These are phyloP conservation scores for Spilarctia lutea DNA, from an alignment of 2,888 invertebrate species.

Conservation along the genomic window DNA sequence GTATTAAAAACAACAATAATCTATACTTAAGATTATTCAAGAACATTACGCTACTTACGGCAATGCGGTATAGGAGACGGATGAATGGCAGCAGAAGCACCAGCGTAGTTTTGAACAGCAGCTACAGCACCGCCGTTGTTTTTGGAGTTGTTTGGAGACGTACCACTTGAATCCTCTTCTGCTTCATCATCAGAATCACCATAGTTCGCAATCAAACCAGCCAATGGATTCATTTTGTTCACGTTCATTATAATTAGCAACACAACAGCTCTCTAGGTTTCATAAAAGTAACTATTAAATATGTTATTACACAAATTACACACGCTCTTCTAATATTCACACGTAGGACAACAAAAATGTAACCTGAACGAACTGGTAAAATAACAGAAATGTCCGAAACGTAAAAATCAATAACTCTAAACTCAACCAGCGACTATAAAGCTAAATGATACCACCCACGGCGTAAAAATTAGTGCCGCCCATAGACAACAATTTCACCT, in stretches of 20 bases:
- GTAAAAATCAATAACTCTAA: neutral
- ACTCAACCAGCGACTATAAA: neutral
- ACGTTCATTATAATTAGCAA: constrained; percentile 48
- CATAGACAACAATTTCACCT: neutral
- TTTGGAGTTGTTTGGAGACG: constrained; percentile 17
- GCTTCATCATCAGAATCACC: constrained; percentile 80
- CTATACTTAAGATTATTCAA: too few species aligned
- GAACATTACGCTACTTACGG: constrained; percentile 75
- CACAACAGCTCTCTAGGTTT: neutral
- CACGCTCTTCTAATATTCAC: neutral
- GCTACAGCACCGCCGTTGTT: constrained; percentile 21
- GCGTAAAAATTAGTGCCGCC: neutral
- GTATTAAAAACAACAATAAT: too few species aligned
- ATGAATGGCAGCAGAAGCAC: constrained; percentile 62
- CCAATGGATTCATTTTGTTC: constrained; percentile 78
- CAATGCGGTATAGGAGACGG: constrained; percentile 80
- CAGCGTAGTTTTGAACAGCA: constrained; percentile 29
- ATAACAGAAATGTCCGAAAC: neutral
- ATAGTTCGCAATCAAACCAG: constrained; percentile 74
- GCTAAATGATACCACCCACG: neutral
- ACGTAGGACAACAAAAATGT: neutral
- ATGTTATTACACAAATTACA: neutral
- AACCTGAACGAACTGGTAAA: neutral
- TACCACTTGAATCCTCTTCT: constrained; percentile 56
- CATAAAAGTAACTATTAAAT: neutral